A percentile compares a stretch with the other conserved stretches of the same genome.
Evolutionary conservation across 2,888 invertebrate genomes (phyloP).

Genomic region (Mythimna vitellina): DNA sequence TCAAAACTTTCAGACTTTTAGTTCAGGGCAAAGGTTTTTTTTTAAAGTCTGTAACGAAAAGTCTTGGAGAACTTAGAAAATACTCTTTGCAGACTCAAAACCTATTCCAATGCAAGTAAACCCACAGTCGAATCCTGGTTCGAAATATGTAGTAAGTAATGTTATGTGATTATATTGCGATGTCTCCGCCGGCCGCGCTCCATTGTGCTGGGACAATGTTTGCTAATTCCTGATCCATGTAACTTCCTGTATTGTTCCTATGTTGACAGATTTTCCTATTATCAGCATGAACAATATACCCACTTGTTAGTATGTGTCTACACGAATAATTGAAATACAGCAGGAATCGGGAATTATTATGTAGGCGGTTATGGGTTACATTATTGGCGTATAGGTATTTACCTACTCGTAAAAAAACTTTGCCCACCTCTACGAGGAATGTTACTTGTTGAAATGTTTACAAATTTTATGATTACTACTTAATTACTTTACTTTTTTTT

Average conservation of each 20-base stretch:
- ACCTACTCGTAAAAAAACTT: too few relatives aligned
- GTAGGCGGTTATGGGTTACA: slow-evolving; percentile 12
- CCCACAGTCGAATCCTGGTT: slow-evolving; percentile 7
- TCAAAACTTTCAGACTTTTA: not conserved
- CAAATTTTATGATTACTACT: too few relatives aligned
- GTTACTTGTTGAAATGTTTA: too few relatives aligned
- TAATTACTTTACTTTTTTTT: too few relatives aligned
- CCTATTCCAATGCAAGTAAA: not conserved
- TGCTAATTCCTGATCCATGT: slow-evolving; percentile 89
- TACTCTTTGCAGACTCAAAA: not conserved
- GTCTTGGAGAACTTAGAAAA: not conserved
- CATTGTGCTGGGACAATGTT: slow-evolving; percentile 87
- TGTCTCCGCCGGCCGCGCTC: slow-evolving; percentile 62
- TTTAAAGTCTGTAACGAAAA: too few relatives aligned
- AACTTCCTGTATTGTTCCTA: slow-evolving; percentile 87
- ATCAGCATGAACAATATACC: slow-evolving; percentile 82
- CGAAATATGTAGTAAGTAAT: slow-evolving; percentile 63
- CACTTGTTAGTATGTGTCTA: slow-evolving; percentile 67
- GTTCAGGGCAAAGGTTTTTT: too few relatives aligned
- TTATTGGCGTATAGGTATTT: slow-evolving; percentile 2
- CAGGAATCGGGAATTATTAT: slow-evolving; percentile 36
- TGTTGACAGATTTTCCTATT: slow-evolving; percentile 90
- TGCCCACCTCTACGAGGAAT: too few relatives aligned
- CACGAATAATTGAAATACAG: slow-evolving; percentile 70
- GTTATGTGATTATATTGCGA: slow-evolving; percentile 84